Evolutionary conservation across 2,113 vertebrate species (phyloP).

Genomic region (Mormyrus lacerda): DNA sequence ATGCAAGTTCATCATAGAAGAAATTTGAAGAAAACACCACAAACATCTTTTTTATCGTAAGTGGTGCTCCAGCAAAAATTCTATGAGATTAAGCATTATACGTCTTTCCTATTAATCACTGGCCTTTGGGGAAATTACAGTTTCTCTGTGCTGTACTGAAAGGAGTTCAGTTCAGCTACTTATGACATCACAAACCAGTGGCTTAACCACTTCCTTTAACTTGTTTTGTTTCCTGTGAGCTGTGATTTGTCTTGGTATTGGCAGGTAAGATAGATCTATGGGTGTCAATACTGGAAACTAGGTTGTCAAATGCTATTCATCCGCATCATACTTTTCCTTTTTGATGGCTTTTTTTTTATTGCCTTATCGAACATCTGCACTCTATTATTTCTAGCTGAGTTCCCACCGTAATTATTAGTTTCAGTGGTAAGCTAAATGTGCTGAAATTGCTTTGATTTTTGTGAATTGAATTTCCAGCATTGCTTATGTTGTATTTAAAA

Average conservation of each 20-base stretch:
- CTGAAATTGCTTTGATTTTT: not conserved
- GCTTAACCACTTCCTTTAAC: conserved; percentile 52
- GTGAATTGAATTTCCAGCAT: not conserved
- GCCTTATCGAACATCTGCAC: not conserved
- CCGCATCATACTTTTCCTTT: not conserved
- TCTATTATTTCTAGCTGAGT: not conserved
- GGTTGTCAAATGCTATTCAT: not conserved
- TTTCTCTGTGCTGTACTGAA: not conserved
- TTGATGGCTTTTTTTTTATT: not conserved
- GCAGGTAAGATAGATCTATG: not conserved
- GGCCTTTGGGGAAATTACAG: not conserved
- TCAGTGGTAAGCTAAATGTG: not conserved
- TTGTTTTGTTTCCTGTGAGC: conserved; percentile 20
- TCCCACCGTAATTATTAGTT: not conserved
- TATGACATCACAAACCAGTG: not conserved
- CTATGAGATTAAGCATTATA: not conserved
- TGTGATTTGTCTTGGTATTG: conserved; percentile 50
- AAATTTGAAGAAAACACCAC: not conserved
- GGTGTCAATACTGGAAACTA: not conserved
- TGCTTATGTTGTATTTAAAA: not conserved
- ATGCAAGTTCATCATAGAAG: not conserved
- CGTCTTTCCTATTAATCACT: not conserved
- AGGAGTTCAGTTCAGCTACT: not conserved
- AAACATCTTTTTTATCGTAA: not conserved
- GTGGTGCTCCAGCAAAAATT: not conserved